phyloP scores from a whole-genome alignment of 1,140 invertebrate species.

The Drosophila cardini region DNA sequence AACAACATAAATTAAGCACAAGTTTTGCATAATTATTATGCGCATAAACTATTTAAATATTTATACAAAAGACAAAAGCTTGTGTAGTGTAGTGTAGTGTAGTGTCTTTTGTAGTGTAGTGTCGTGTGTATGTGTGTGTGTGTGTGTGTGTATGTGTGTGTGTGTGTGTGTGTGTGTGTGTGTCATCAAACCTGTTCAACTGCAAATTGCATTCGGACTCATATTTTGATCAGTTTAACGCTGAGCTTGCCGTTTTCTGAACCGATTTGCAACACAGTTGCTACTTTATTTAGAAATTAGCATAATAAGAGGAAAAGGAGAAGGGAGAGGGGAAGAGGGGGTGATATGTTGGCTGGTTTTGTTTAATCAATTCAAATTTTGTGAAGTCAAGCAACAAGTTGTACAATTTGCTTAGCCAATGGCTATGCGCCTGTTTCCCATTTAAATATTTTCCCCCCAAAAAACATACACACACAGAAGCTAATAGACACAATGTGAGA shows the following conservation, averaged over 20 bases:
- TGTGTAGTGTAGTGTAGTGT: neutral
- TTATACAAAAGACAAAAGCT: slow-evolving; percentile 50
- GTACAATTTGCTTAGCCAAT: slow-evolving; percentile 45
- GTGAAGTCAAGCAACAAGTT: slow-evolving; percentile 68
- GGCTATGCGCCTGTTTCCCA: slow-evolving; percentile 65
- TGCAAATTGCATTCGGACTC: slow-evolving; percentile 48
- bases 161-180: slow-evolving; percentile 26
- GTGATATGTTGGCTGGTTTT: slow-evolving; percentile 30
- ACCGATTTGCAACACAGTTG: neutral
- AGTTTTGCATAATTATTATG: slow-evolving; percentile 62
- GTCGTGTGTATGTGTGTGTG: no score
- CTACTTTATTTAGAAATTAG: slow-evolving; percentile 60
- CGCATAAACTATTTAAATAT: slow-evolving; percentile 62
- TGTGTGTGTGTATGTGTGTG: no score
- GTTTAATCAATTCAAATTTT: slow-evolving; percentile 55
- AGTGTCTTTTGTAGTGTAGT: neutral
- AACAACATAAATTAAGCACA: slow-evolving; percentile 52
- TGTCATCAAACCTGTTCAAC: slow-evolving; percentile 63
- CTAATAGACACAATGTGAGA: slow-evolving; percentile 4
- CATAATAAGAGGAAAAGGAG: neutral
- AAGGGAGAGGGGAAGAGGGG: neutral
- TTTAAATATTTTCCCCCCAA: slow-evolving; percentile 65
- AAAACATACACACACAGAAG: neutral
- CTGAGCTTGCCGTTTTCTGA: slow-evolving; percentile 35
- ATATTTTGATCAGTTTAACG: slow-evolving; percentile 52